Conservation (phyloP, 2,113 vertebrate genomes). For the Cisticola juncidis region DNA sequence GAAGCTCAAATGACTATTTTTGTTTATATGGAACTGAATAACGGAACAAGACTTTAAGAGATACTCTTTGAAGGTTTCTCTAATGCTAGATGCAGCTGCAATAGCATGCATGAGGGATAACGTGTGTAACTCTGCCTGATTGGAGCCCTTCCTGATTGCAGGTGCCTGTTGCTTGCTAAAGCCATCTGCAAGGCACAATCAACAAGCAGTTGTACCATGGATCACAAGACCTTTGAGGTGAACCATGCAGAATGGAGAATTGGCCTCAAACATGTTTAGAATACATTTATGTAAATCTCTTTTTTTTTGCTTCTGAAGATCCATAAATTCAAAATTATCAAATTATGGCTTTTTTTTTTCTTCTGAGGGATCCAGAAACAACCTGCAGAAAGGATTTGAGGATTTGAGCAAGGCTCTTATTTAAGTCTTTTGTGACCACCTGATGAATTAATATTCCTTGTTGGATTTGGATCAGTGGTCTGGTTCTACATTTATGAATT, state of each 20-base stretch:
- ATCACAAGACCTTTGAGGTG: neutral
- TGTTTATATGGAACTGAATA: neutral
- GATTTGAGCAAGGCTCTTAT: neutral
- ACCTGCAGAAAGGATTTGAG: neutral
- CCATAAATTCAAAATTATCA: neutral
- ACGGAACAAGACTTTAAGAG: neutral
- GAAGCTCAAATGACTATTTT: neutral
- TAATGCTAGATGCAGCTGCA: neutral
- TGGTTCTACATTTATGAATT: neutral
- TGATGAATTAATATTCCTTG: neutral
- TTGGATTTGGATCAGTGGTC: neutral
- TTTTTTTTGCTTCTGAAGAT: neutral
- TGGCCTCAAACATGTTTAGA: neutral
- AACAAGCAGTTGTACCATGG: neutral
- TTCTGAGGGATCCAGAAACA: neutral
- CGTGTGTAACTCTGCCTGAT: neutral
- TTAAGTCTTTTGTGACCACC: neutral
- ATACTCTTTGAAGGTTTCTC: neutral
- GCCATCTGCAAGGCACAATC: neutral
- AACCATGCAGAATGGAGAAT: neutral
- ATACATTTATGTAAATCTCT: neutral
- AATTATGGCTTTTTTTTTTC: neutral
- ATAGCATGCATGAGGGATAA: neutral
- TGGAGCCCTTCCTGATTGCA: neutral
- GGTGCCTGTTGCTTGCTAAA: neutral